Conservation (phyloP, 2,797 vertebrate genomes). For the Atherinosoma microstoma region DNA sequence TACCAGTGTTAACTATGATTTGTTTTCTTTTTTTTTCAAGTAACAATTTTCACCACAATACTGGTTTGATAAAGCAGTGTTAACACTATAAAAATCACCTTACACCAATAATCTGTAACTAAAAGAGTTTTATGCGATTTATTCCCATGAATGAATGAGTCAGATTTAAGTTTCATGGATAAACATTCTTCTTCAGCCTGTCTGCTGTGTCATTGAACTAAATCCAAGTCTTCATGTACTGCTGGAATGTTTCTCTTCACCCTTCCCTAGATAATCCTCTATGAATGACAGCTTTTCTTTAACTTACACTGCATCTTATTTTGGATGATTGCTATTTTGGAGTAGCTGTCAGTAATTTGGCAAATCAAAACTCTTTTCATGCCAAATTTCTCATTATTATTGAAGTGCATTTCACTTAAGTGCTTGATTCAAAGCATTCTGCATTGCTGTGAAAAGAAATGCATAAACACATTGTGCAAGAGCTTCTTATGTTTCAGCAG, state of each 20-base stretch:
- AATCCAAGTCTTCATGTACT: neutral
- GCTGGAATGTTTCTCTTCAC: conserved; percentile 8
- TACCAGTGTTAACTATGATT: neutral
- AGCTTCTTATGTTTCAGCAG: conserved; percentile 17
- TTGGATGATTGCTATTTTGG: conserved; percentile 12
- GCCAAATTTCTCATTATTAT: conserved; percentile 14
- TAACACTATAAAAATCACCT: neutral
- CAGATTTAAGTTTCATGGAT: conserved; percentile 6
- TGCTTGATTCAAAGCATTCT: conserved; percentile 21
- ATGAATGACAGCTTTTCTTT: neutral
- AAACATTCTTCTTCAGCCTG: neutral
- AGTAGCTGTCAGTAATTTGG: conserved; percentile 12
- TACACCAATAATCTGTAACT: neutral
- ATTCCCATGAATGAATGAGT: neutral
- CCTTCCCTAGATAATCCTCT: neutral
- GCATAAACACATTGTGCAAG: neutral
- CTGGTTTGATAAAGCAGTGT: neutral
- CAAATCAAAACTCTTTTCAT: conserved; percentile 18
- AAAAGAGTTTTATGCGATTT: neutral
- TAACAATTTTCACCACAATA: neutral
- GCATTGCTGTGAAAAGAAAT: conserved; percentile 3
- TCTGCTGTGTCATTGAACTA: neutral
- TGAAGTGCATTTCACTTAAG: conserved; percentile 5
- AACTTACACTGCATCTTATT: conserved; percentile 7
- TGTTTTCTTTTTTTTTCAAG: neutral